Base-by-base conservation (phyloP, 2,888 invertebrate species). In the Diploptera punctata region DNA sequence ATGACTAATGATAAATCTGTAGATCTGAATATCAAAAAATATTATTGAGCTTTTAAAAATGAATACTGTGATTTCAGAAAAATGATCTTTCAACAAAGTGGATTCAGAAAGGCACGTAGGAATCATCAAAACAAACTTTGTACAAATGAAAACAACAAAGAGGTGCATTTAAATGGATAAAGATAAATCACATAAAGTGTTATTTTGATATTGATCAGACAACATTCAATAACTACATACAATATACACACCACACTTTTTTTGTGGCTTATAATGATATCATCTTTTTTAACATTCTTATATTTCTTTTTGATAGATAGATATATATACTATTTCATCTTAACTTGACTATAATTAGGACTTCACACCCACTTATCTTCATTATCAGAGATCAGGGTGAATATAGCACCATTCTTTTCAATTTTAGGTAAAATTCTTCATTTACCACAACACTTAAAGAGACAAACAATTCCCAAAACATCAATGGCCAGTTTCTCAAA, bases 361-460 rank as follows among this genome's bases (percentile, higher is more conserved):
- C 31, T 29, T 29, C 21, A 19, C 57, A 57, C 57, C 57, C 57
- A 57, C 2, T 26, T 29, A 57, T 47, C 47, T n/a, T 57, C 29
- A 57, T n/a, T n/a, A 21, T n/a, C 7, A 57, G 38, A 68, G 43
- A 68, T 68, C 54, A 57, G 57, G 43, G 38, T 57, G 57, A 24
- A 57, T 57, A 68, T 68, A 68, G 54, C 54, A 68, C 68, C 52
- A 68, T 52, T 54, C 65, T 65, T 65, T 57, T 13, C 29, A n/a
- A 2, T 57, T 57, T 33, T 33, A n/a, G n/a, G 52, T 52, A 52
- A 2, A 52, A 52, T 29, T 47, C n/a, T 29, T 33, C 10, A 5
- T 10, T 33, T 33, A 33, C 33, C 33, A 33, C 33, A 33, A 33
- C 33, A 33, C 33, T 33, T 7, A 33, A 33, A 5, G 33, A 33